phyloP scores from a whole-genome alignment of 2,888 invertebrate genomes.

The Perizoma flavofasciatum region DNA sequence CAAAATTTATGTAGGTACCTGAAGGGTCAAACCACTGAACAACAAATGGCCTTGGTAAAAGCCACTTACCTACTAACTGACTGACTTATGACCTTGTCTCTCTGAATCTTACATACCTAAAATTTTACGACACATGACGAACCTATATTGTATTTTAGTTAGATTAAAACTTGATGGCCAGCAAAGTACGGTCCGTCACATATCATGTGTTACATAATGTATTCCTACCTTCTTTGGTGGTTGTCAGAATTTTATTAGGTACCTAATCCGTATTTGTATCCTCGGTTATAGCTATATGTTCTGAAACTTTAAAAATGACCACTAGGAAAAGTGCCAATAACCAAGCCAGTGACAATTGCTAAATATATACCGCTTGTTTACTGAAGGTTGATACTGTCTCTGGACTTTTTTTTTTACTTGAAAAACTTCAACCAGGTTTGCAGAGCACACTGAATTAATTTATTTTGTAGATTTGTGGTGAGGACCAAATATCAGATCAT shows the following conservation, averaged over 20 bases:
- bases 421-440: too few relatives aligned
- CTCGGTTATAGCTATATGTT: too few relatives aligned
- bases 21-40: constrained; percentile 49
- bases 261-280: background rate
- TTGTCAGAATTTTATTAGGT: background rate
- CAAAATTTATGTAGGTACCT: constrained; percentile 52
- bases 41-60: constrained; percentile 55
- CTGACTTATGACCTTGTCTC: constrained; percentile 53
- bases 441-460: too few relatives aligned
- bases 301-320: too few relatives aligned
- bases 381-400: too few relatives aligned
- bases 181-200: constrained; percentile 17
- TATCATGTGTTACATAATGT: background rate
- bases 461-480: too few relatives aligned
- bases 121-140: constrained; percentile 35
- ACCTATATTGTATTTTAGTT: constrained; percentile 31
- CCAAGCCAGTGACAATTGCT: too few relatives aligned
- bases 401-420: too few relatives aligned
- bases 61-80: constrained; percentile 55
- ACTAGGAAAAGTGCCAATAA: too few relatives aligned
- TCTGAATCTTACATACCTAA: constrained; percentile 42
- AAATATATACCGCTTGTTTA: too few relatives aligned
- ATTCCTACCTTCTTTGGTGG: background rate
- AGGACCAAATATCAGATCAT: too few relatives aligned
- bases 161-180: constrained; percentile 31